phyloP scores from a whole-genome alignment of 2,888 invertebrate genomes.

The Neoitamus cyanurus region DNA sequence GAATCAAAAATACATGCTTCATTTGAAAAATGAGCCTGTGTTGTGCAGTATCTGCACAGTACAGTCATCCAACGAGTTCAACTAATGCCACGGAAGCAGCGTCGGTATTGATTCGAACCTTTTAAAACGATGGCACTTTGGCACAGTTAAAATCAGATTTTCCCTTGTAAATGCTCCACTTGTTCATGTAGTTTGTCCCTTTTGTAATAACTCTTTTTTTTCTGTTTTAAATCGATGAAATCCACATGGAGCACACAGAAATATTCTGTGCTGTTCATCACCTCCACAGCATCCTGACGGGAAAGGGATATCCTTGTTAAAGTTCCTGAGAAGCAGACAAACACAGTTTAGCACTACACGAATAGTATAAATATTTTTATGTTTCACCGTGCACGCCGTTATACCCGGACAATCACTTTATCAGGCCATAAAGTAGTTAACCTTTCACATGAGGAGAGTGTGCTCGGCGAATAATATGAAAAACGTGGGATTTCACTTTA shows the following conservation, averaged over 20 bases:
- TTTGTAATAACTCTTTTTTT: constrained; percentile 3
- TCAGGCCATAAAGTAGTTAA: constrained; percentile 39
- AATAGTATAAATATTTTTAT: constrained; percentile 22
- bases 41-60: background rate
- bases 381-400: background rate
- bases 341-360: background rate
- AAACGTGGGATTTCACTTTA: constrained; percentile 44
- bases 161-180: background rate
- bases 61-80: background rate
- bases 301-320: background rate
- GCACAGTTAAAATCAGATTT: background rate
- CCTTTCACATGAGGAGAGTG: constrained; percentile 27
- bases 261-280: background rate
- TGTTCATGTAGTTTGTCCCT: background rate
- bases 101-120: background rate
- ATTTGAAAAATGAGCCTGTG: background rate
- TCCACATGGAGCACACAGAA: constrained; percentile 2
- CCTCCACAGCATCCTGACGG: background rate
- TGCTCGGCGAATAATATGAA: constrained; percentile 22
- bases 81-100: background rate
- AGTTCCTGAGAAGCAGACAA: background rate
- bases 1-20: no score
- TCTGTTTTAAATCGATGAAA: constrained; percentile 28
- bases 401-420: constrained; percentile 6
- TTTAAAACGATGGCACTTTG: background rate